These are phyloP conservation scores for Fabriciana adippe DNA, from an alignment of 2,888 invertebrate species.

Conservation along the genomic window DNA sequence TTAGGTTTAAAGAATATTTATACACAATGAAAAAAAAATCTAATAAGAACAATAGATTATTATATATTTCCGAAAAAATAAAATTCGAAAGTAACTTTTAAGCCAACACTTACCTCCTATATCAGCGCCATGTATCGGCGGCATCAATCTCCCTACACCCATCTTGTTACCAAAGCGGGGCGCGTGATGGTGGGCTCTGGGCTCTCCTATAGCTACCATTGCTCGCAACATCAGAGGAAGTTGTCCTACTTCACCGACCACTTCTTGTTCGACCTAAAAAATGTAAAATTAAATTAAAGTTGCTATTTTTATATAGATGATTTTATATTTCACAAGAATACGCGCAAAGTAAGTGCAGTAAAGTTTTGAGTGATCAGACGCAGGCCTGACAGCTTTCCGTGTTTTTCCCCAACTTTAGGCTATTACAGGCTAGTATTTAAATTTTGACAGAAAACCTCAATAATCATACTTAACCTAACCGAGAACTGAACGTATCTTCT, in stretches of 20 bases:
- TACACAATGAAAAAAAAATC: not conserved
- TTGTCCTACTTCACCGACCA: slow-evolving; percentile 86
- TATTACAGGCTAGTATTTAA: not conserved
- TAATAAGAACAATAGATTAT: not conserved
- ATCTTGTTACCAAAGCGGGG: slow-evolving; percentile 73
- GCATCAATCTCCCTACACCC: slow-evolving; percentile 66
- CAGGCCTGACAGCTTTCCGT: too few species aligned
- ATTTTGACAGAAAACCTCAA: too few species aligned
- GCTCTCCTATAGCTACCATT: slow-evolving; percentile 86
- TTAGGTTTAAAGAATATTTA: too few species aligned
- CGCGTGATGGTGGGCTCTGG: slow-evolving; percentile 64
- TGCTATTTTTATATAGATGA: not conserved
- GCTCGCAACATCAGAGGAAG: slow-evolving; percentile 90
- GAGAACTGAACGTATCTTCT: too few species aligned
- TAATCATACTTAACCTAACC: too few species aligned
- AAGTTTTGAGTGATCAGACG: too few species aligned
- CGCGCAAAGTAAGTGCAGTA: not conserved
- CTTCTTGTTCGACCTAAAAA: slow-evolving; percentile 73
- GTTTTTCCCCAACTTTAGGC: not conserved
- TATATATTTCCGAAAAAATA: not conserved
- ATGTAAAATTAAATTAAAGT: not conserved
- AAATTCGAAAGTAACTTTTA: too few species aligned
- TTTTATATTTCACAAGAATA: not conserved
- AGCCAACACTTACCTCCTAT: slow-evolving; percentile 28
- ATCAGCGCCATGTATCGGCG: slow-evolving; percentile 51